phyloP scores from a whole-genome alignment of 2,888 invertebrate genomes.

The Sepiola atlantica region DNA sequence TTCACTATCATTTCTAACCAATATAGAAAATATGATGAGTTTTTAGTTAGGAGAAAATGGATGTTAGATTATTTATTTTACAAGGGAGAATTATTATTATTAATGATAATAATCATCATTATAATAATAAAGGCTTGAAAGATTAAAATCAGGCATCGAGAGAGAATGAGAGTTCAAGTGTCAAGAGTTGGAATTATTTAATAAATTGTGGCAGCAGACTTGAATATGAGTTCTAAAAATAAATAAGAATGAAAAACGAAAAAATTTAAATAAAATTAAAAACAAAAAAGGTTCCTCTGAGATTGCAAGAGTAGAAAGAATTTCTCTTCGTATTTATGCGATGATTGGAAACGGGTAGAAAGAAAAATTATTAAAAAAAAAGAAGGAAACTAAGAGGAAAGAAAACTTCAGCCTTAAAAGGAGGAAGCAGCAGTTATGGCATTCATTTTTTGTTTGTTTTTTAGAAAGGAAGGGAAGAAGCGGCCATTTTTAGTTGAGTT shows the following conservation, averaged over 20 bases:
- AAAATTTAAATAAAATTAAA: background rate
- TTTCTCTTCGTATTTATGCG: background rate
- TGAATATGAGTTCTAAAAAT: background rate
- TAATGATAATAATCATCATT: too few relatives aligned
- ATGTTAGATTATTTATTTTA: constrained; percentile 6
- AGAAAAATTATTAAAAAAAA: background rate
- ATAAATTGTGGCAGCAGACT: background rate
- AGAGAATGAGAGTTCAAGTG: background rate
- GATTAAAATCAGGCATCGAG: background rate
- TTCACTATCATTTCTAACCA: background rate
- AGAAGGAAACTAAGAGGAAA: background rate
- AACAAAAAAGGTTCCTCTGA: background rate
- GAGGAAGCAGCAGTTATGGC: constrained; percentile 15
- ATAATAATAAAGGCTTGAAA: background rate
- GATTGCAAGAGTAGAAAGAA: background rate
- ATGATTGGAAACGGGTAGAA: background rate
- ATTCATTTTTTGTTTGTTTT: background rate
- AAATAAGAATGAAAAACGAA: background rate
- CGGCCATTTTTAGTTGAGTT: background rate
- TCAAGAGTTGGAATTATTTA: background rate
- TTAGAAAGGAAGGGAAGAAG: background rate
- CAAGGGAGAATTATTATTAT: background rate
- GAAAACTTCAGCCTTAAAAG: background rate
- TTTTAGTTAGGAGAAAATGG: background rate
- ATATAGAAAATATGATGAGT: background rate